Conservation (phyloP, 2,888 invertebrate genomes). For the Eucera pruinosa region DNA sequence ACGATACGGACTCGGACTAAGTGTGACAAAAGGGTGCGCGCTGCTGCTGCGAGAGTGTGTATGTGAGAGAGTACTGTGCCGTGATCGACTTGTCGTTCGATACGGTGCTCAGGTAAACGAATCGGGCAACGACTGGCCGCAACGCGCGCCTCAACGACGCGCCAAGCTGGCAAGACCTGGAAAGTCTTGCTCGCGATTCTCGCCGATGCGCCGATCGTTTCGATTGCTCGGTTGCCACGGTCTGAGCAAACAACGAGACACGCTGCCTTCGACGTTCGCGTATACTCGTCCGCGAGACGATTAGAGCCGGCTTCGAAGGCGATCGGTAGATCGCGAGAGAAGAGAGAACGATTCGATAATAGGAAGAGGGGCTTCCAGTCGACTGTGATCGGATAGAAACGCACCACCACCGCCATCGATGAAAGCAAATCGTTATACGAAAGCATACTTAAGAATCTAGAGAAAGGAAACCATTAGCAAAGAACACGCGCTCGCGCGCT, state of each 20-base stretch:
- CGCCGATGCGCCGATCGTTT: conserved; percentile 47
- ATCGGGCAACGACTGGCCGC: neutral
- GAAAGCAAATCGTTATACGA: too few relatives aligned
- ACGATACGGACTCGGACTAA: conserved; percentile 84
- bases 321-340: neutral
- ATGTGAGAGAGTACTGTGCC: conserved; percentile 56
- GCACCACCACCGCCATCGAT: too few relatives aligned
- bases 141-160: conserved; percentile 8
- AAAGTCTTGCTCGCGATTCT: conserved; percentile 78
- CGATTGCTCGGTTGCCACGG: neutral
- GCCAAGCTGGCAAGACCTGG: conserved; percentile 83
- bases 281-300: conserved; percentile 34
- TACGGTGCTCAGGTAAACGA: conserved; percentile 66
- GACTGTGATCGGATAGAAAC: neutral
- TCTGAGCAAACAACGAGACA: conserved; percentile 6
- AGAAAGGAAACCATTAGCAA: too few relatives aligned
- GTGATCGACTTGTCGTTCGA: conserved; percentile 58
- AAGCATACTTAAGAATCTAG: too few relatives aligned
- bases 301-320: conserved; percentile 20
- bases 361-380: neutral
- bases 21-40: conserved; percentile 74
- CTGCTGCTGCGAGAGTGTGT: conserved; percentile 49
- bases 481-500: neutral
- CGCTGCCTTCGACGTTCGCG: conserved; percentile 25
- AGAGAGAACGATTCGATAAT: neutral